Conservation (phyloP, 1,140 invertebrate species). For the Bombus superbus region DNA sequence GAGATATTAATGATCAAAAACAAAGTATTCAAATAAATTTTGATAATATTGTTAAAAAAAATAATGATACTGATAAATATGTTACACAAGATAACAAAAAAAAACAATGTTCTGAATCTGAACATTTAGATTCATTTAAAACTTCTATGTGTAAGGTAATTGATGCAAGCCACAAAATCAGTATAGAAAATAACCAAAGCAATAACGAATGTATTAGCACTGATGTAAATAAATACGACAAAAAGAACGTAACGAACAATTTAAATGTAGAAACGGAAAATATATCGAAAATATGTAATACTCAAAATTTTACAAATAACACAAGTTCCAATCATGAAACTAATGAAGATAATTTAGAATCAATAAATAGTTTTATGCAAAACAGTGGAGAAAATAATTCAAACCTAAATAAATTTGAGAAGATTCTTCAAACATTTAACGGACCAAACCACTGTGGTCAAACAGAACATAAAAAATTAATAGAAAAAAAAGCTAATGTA, state of each 20-base stretch:
- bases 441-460: slow-evolving; percentile 31
- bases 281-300: slow-evolving; percentile 1
- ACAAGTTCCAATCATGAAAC: slow-evolving; percentile 25
- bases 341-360: slow-evolving; percentile 44
- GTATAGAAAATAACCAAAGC: slow-evolving; percentile 61
- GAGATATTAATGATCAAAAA: slow-evolving; percentile 13
- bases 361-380: slow-evolving; percentile 60
- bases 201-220: slow-evolving; percentile 57
- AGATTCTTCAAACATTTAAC: slow-evolving; percentile 66
- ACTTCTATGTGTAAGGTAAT: slow-evolving; percentile 30
- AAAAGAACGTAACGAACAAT: slow-evolving; percentile 27
- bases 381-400: slow-evolving; percentile 31
- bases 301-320: slow-evolving; percentile 21
- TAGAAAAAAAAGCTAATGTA: slow-evolving; percentile 41
- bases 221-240: slow-evolving; percentile 37
- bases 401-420: slow-evolving; percentile 55
- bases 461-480: slow-evolving; percentile 53
- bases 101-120: slow-evolving; percentile 45
- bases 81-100: slow-evolving; percentile 46
- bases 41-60: slow-evolving; percentile 64
- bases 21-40: slow-evolving; percentile 5
- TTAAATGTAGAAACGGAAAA: slow-evolving; percentile 25
- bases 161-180: slow-evolving; percentile 44
- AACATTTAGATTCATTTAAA: slow-evolving; percentile 48
- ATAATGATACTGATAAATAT: slow-evolving; percentile 66